These are phyloP conservation scores for Globicephala melas DNA, from an alignment of 2,113 vertebrate genomes.

Conservation along the genomic window DNA sequence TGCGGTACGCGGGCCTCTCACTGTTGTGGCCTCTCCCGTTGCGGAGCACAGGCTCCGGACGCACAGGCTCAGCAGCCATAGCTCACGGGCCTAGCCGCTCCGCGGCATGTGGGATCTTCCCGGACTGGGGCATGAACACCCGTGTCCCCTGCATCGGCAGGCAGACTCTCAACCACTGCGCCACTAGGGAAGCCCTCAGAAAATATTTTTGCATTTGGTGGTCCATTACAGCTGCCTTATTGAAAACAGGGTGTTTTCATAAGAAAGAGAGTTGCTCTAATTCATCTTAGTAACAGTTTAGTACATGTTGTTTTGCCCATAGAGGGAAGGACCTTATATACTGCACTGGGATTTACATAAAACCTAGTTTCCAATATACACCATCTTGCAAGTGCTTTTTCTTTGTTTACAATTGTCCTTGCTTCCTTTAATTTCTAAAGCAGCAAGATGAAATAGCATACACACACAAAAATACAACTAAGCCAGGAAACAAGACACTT, in stretches of 20 bases:
- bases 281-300: slow-evolving; percentile 48
- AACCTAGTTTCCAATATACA: background rate
- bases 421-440: slow-evolving; percentile 22
- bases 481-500: background rate
- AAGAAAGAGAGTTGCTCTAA: background rate
- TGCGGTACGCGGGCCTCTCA: too few species aligned
- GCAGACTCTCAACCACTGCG: too few species aligned
- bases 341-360: background rate
- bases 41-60: too few species aligned
- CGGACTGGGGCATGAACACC: too few species aligned
- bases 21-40: too few species aligned
- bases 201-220: background rate
- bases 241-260: background rate
- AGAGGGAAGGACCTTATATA: background rate
- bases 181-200: too few species aligned
- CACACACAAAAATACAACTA: background rate
- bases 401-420: background rate
- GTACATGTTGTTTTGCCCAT: background rate
- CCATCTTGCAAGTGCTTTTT: background rate
- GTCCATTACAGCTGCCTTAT: background rate
- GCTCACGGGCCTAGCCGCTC: too few species aligned
- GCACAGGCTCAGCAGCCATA: too few species aligned
- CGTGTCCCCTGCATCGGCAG: too few species aligned
- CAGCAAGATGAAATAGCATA: background rate
- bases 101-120: too few species aligned